Conservation (phyloP, 2,113 vertebrate species). For the Stigmatopora nigra region DNA sequence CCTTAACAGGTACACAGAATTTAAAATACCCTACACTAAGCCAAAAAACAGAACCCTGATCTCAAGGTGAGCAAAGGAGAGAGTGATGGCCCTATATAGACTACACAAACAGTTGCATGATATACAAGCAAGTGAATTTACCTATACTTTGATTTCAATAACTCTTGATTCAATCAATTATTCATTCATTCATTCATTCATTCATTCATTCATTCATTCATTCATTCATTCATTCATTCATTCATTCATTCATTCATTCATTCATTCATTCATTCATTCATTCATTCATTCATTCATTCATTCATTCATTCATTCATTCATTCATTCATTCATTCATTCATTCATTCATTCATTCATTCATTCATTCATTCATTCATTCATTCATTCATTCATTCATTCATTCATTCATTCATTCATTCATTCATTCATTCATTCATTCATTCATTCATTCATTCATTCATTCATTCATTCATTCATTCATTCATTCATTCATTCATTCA, state of each 20-base stretch:
- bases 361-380: neutral
- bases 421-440: neutral
- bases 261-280: neutral
- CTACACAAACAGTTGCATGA: slow-evolving; percentile 16
- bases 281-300: neutral
- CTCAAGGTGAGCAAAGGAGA: slow-evolving; percentile 12
- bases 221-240: neutral
- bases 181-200: neutral
- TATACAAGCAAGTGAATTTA: slow-evolving; percentile 16
- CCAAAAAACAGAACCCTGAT: slow-evolving; percentile 31
- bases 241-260: neutral
- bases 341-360: neutral
- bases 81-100: slow-evolving; percentile 13
- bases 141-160: slow-evolving; percentile 17
- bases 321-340: neutral
- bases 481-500: neutral
- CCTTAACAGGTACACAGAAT: slow-evolving; percentile 29
- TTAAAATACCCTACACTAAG: slow-evolving; percentile 45
- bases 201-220: neutral
- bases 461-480: neutral
- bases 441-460: neutral
- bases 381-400: neutral
- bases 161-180: neutral
- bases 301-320: neutral
- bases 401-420: neutral